Evolutionary conservation across 2,113 vertebrate genomes (phyloP), one percentile per base, ranked within the genome.

Genomic region (Panurus biarmicus): DNA sequence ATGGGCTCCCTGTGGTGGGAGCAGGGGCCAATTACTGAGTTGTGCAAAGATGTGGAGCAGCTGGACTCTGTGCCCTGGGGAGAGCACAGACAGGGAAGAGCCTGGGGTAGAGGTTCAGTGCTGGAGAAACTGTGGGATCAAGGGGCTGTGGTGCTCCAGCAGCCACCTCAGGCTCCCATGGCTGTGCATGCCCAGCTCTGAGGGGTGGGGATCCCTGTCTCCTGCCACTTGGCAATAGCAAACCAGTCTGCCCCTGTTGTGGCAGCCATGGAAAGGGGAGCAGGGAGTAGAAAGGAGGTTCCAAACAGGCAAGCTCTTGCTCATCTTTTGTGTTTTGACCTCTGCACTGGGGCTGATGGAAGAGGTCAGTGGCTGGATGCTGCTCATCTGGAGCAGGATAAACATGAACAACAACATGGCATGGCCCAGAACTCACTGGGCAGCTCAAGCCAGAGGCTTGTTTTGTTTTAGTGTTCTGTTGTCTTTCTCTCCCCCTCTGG

Each of bases 381-480:
- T 83, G 79, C 85, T 45, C 58, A 70, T 35, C 38, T 58, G 44
- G 24, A 86, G 51, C 60, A 87, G 53, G 64, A 56, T 16, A 42
- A 62, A 74, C 67, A 35, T 9, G 74, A 85, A 57, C 51, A 79
- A 31, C 57, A 67, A 18, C 84, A 81, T 1, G 1, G 31, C 78
- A 58, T 0, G 3, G 71, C 45, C 77, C 87, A 87, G 91, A 70
- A 66, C 91, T 38, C 8, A 0, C 60, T 79, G 94, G 89, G 94
- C 84, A 53, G 94, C 74, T 81, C 4, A 4, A 36, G 64, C 87
- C 73, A 47, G 78, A 87, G 81, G 74, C 71, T 93, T 87, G 74
- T 76, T 95, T 94, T 96, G 96, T 91, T 95, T 95, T 36, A 62
- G 51, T 70, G 75, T 54, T 89, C 74, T 96, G 90, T 95, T 96